Conservation (phyloP, 2,888 invertebrate species). For the Macaria liturata region DNA sequence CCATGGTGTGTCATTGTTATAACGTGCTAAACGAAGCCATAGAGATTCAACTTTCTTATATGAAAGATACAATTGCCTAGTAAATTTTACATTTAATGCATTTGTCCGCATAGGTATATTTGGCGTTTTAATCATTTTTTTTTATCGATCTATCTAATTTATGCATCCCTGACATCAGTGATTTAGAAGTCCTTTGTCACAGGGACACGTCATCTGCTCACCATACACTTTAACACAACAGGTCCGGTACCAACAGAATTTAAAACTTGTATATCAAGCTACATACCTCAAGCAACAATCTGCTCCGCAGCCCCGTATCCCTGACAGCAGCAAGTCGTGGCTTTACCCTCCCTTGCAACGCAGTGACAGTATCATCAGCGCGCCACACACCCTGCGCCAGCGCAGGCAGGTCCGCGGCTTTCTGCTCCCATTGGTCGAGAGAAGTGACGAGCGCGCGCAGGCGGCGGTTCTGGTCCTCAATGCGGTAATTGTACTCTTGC, state of each 20-base stretch:
- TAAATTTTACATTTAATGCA: no score
- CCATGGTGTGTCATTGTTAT: no score
- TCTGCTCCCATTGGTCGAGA: slow-evolving; percentile 62
- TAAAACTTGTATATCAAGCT: not conserved
- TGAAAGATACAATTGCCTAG: no score
- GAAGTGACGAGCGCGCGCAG: slow-evolving; percentile 47
- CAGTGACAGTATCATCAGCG: slow-evolving; percentile 74
- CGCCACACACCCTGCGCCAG: slow-evolving; percentile 74
- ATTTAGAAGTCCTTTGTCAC: no score
- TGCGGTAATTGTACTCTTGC: slow-evolving; percentile 66
- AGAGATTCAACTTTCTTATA: no score
- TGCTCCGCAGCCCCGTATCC: slow-evolving; percentile 59
- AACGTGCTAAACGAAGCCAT: no score
- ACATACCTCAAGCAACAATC: slow-evolving; percentile 62
- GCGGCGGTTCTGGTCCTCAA: slow-evolving; percentile 56
- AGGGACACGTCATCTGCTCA: no score
- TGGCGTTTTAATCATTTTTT: no score
- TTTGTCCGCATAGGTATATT: no score
- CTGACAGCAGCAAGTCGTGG: slow-evolving; percentile 53
- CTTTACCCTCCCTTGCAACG: slow-evolving; percentile 72
- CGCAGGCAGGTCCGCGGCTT: slow-evolving; percentile 70
- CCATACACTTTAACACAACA: no score
- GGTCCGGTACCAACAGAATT: not conserved
- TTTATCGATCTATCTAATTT: no score
- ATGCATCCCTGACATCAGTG: no score